These are phyloP conservation scores for Mergus octosetaceus DNA, from an alignment of 2,797 vertebrate genomes.

Conservation along the genomic window DNA sequence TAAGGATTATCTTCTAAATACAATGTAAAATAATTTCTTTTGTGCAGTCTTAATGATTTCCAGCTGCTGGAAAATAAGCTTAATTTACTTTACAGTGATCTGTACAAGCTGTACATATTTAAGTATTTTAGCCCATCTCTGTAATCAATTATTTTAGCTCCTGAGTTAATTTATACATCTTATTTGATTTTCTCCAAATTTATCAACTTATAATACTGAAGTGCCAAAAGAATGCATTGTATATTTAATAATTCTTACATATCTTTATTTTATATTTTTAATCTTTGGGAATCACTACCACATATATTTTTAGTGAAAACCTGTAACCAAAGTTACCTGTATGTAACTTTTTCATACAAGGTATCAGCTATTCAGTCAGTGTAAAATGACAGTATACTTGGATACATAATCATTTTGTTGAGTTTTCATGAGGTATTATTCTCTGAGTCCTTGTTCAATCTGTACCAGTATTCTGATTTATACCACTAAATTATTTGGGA, in stretches of 20 bases:
- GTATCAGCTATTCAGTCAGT: neutral
- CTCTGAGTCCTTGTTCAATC: neutral
- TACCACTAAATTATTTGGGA: neutral
- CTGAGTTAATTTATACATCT: neutral
- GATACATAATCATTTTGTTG: neutral
- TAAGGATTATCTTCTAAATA: neutral
- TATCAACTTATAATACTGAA: neutral
- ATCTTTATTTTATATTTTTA: neutral
- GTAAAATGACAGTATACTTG: neutral
- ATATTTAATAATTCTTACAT: neutral
- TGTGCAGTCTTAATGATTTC: neutral
- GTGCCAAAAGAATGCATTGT: neutral
- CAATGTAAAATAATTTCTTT: neutral
- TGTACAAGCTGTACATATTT: neutral
- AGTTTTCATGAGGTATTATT: neutral
- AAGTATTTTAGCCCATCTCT: neutral
- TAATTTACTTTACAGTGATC: neutral
- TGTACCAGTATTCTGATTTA: neutral
- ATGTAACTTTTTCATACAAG: neutral
- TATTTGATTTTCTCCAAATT: neutral
- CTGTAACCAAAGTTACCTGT: neutral
- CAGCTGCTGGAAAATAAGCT: neutral
- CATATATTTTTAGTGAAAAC: neutral
- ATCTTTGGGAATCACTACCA: neutral
- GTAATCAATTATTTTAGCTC: neutral